These are phyloP conservation scores for Samia ricini DNA, from an alignment of 1,140 invertebrate genomes.

Conservation along the genomic window DNA sequence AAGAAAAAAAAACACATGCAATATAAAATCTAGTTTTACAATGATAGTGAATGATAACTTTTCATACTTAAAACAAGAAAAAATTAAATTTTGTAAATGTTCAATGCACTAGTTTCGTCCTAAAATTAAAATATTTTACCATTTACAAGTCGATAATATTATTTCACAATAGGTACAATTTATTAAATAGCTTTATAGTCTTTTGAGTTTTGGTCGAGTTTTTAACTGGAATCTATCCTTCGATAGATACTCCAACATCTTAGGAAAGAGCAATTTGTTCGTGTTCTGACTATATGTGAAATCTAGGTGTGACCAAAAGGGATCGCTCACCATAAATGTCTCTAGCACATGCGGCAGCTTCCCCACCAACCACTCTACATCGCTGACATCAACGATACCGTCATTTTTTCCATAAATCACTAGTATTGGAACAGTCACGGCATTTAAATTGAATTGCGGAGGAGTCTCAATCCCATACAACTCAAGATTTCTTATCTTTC, in stretches of 20 bases:
- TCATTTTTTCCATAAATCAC: conserved; percentile 56
- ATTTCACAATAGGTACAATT: no score
- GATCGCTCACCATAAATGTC: conserved; percentile 36
- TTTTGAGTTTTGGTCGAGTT: no score
- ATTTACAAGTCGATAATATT: no score
- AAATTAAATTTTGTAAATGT: no score
- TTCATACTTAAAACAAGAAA: no score
- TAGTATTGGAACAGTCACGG: conserved; percentile 68
- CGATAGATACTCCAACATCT: conserved; percentile 49
- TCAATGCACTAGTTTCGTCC: no score
- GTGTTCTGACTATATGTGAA: conserved; percentile 43
- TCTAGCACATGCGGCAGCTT: conserved; percentile 50
- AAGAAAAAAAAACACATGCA: no score
- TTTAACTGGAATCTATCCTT: no score
- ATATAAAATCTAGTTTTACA: no score
- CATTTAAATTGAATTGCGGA: conserved; percentile 74
- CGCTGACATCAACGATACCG: conserved; percentile 45
- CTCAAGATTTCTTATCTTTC: conserved; percentile 56
- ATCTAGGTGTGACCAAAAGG: conserved; percentile 60
- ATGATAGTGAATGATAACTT: no score
- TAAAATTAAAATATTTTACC: no score
- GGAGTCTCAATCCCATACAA: conserved; percentile 66
- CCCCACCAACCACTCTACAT: conserved; percentile 44
- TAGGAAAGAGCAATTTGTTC: conserved; percentile 44
- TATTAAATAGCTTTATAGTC: no score